Evolutionary conservation across 2,888 invertebrate species (phyloP), one percentile per base, ranked within the genome.

Genomic region (Agrotis puta): DNA sequence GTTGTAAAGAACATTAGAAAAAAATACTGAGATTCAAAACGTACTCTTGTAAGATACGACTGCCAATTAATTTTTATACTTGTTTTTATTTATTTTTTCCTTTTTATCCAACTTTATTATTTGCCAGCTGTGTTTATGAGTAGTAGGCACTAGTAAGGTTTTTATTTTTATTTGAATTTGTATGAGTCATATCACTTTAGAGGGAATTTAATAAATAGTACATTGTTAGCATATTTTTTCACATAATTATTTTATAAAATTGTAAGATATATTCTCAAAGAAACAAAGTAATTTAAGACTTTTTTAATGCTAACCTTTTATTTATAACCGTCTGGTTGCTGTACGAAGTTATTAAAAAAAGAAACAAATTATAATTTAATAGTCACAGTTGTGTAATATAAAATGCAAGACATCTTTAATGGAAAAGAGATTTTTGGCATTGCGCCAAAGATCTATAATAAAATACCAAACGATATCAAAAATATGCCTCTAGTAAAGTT

Each of bases 71-170:
- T 70, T 53, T 59, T 14, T 6, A 24, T 2, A 45, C 16, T n/a
- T n/a, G 0, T n/a, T 48, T 76, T 50, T 6, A n/a, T 56, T 58
- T 58, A 43, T 16, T 3, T 16, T 70, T 56, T 13, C 6, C 4
- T 62, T 77, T 77, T 6, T 4, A n/a, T 22, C n/a, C 9, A 11
- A 24, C 7, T 70, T 47, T 43, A 43, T 3, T 18, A 5, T 20
- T 5, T 39, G 3, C 9, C 2, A 43, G n/a, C 18, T 14, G 24
- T 20, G 13, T 33, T 62, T 73, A 14, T 22, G 18, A 3, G 11
- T 54, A 33, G 22, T n/a, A 39, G 33, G 16, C 5, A 27, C 20
- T 20, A 13, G n/a, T n/a, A 7, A 9, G 5, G 2, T 47, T 22
- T 18, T 33, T 3, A 14, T 45, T 18, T 9, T 18, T 16, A 5